Evolutionary conservation across 2,888 invertebrate species (phyloP).

Genomic region (Caenorhabditis sinica): DNA sequence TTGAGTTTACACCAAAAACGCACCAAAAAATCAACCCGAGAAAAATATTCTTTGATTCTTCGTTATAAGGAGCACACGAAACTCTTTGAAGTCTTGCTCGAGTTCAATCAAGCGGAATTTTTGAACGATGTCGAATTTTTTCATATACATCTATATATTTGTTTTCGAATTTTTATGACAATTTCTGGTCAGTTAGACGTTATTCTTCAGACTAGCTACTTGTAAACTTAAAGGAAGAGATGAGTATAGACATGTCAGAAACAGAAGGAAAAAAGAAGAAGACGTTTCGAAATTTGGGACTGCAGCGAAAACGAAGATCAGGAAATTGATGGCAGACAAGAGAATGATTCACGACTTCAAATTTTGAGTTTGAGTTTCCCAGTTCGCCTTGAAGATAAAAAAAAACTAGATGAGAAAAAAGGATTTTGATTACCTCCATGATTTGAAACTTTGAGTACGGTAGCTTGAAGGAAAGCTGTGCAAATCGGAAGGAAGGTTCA

Average conservation of each 20-base stretch:
- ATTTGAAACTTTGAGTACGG: not conserved
- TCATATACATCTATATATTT: not conserved
- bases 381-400: not conserved
- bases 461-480: not conserved
- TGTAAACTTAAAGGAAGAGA: constrained; percentile 27
- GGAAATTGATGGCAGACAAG: constrained; percentile 50
- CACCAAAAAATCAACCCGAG: too few relatives aligned
- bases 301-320: constrained; percentile 34
- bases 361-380: constrained; percentile 9
- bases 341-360: constrained; percentile 45
- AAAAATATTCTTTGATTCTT: constrained; percentile 16
- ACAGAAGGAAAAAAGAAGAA: constrained; percentile 27
- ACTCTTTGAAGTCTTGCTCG: constrained; percentile 1
- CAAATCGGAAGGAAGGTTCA: not conserved
- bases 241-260: constrained; percentile 33
- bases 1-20: too few relatives aligned
- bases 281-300: constrained; percentile 37
- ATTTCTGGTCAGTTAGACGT: not conserved
- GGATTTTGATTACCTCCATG: not conserved
- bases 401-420: too few relatives aligned
- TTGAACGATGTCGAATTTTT: not conserved
- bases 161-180: not conserved
- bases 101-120: constrained; percentile 16
- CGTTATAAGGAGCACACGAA: not conserved
- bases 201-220: not conserved